Evolutionary conservation across 2,888 invertebrate species (phyloP), one percentile per base, ranked within the genome.

Genomic region (Hydroisotoma schaefferi): DNA sequence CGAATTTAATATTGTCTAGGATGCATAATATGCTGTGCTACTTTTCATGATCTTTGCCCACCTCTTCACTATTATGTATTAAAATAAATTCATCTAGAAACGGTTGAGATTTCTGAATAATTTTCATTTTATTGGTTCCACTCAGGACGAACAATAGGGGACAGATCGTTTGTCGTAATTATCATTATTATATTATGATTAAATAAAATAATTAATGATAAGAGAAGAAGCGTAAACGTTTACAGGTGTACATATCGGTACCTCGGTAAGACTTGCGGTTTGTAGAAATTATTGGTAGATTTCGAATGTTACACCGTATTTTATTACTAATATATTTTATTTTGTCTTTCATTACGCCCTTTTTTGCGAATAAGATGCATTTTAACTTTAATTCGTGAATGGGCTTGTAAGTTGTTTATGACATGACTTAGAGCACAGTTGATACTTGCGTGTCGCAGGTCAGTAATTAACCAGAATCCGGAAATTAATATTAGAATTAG

Each of bases 241-340:
- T 49, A 27, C 49, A 49, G 28, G 49, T 49, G 49, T 49, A 49
- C 49, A 49, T 28, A 28, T 49, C 49, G 49, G 49, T 49, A 49
- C 49, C 18, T 49, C 22, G 46, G 46, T 46, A 46, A 46, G 46
- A 46, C 25, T 46, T 46, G 46, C 46, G 46, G 25, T 46, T 46
- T 25, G 22, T 46, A 46, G 25, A 46, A 46, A 22, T 46, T 46
- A 46, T 23, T 40, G n/a, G n/a, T 40, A 10, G 5, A 40, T 15
- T 25, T 46, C 46, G 46, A 25, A 46, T 46, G 46, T 22, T 46
- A 46, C 22, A 46, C n/a, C n/a, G n/a, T n/a, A n/a, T 46, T 22
- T 46, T 22, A 46, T 46, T 25, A 25, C 46, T 23, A n/a, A 10
- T 43, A 20, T 22, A 46, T 46, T 46, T 46, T 46, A 25, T 6